Evolutionary conservation across 1,140 invertebrate species (phyloP), one percentile per base, ranked within the genome.

Genomic region (Diachasma alloeum): DNA sequence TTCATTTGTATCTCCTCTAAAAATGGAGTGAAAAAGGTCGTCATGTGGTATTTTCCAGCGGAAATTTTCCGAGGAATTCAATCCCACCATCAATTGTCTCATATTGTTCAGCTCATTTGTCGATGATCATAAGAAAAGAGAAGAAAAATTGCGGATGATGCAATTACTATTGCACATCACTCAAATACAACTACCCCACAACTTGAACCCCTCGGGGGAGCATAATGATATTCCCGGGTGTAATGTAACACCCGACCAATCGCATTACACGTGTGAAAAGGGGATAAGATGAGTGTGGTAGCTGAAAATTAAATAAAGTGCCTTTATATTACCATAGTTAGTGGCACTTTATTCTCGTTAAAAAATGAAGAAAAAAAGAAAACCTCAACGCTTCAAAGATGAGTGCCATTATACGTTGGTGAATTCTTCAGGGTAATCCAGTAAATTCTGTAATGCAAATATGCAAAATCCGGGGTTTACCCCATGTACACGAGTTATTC

Each of bases 291-390:
- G 24, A 63, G 59, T 63, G 59, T 31, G 59, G 59, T 63, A 63
- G 59, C 59, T 63, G 59, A 63, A 63, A 63, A 63, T 63, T 63
- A 63, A 63, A 63, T 63, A 63, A 63, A 63, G 59, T 63, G 59
- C 59, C 59, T 63, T 24, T 13, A 31, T 63, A 63, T 63, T 63
- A 31, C 59, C 59, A 31, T 63, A 63, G 59, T 63, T 63, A 63
- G 59, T 63, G 59, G 59, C 59, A 63, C 59, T 63, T 63, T 63
- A 63, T 63, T 63, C 24, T 24, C 24, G 59, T 9, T n/a, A 26
- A 63, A 26, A 22, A 59, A n/a, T n/a, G n/a, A n/a, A 8, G 59
- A 63, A 63, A 26, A 31, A 63, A 31, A 22, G 26, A 15, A 31
- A 63, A 63, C 59, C 59, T 63, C 59, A 63, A 26, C 13, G 59